A percentile compares a stretch with the other conserved stretches of the same genome.
These are phyloP conservation scores for Sciurus carolinensis DNA, from an alignment of 2,797 vertebrate species.

Conservation along the genomic window DNA sequence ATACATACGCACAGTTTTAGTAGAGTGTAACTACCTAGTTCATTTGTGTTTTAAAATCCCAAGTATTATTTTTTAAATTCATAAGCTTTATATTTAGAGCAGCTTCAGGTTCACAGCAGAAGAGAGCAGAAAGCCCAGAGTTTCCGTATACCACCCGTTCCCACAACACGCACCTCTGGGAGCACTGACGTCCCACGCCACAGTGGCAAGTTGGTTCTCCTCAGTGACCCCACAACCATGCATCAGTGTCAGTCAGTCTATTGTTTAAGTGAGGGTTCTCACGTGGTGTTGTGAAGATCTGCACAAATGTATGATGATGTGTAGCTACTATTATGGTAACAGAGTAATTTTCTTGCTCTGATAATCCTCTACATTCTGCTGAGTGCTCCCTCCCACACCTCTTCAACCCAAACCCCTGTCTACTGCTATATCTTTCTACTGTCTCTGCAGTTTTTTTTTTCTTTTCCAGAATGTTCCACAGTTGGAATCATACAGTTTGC, in stretches of 20 bases:
- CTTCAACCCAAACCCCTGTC: neutral
- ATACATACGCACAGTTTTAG: slow-evolving; percentile 93
- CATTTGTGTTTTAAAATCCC: slow-evolving; percentile 93
- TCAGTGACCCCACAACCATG: accelerated
- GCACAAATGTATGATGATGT: neutral
- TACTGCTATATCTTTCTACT: neutral
- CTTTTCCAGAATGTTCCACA: neutral
- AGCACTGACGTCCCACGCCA: neutral
- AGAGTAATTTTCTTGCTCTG: neutral
- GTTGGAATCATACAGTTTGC: neutral
- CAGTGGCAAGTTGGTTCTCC: accelerated
- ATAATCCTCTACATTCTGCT: neutral
- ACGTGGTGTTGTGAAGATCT: neutral
- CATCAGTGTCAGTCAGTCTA: too few relatives aligned
- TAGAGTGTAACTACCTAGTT: slow-evolving; percentile 87
- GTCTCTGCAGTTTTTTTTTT: neutral
- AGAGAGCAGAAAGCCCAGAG: neutral
- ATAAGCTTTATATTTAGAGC: neutral
- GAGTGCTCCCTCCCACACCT: neutral
- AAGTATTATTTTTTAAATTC: slow-evolving; percentile 77
- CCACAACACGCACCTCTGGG: accelerated
- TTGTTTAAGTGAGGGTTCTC: neutral
- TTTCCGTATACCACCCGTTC: accelerated
- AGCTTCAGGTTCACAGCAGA: neutral
- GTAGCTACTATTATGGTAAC: too few relatives aligned